These are phyloP conservation scores for Leptothorax acervorum DNA, from an alignment of 2,888 invertebrate genomes.

Conservation along the genomic window DNA sequence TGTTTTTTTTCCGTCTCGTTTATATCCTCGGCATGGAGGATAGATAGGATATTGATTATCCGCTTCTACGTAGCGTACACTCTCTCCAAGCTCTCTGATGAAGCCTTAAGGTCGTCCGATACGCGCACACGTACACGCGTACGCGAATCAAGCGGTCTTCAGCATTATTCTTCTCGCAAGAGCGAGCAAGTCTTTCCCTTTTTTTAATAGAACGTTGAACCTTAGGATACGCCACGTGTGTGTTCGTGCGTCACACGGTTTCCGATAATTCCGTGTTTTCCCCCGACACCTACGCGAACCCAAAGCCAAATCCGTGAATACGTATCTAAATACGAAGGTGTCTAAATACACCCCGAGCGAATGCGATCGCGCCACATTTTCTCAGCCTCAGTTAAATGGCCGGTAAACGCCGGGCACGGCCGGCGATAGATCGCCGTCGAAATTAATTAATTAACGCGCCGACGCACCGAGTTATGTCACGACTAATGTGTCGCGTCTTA, in stretches of 20 bases:
- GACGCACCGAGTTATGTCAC: slow-evolving; percentile 11
- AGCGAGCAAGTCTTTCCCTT: neutral
- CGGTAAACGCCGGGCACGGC: neutral
- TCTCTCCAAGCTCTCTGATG: neutral
- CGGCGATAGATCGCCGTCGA: neutral
- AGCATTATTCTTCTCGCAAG: neutral
- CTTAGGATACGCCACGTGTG: neutral
- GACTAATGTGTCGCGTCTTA: neutral
- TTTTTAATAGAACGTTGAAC: neutral
- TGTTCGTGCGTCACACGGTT: neutral
- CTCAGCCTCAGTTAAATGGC: neutral
- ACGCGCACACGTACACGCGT: neutral
- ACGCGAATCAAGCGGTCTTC: neutral
- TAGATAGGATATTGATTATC: slow-evolving; percentile 29
- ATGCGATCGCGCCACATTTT: neutral
- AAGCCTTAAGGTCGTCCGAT: slow-evolving; percentile 34
- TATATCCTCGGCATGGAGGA: slow-evolving; percentile 1
- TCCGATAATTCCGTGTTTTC: neutral
- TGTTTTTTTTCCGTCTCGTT: slow-evolving; percentile 17
- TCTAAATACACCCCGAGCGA: neutral
- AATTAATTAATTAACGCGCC: slow-evolving; percentile 31
- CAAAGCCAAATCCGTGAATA: neutral
- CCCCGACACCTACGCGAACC: neutral
- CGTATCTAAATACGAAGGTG: neutral
- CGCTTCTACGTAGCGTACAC: neutral